Base-by-base conservation (phyloP, 2,888 invertebrate species). In the Tiliacea citrago region DNA sequence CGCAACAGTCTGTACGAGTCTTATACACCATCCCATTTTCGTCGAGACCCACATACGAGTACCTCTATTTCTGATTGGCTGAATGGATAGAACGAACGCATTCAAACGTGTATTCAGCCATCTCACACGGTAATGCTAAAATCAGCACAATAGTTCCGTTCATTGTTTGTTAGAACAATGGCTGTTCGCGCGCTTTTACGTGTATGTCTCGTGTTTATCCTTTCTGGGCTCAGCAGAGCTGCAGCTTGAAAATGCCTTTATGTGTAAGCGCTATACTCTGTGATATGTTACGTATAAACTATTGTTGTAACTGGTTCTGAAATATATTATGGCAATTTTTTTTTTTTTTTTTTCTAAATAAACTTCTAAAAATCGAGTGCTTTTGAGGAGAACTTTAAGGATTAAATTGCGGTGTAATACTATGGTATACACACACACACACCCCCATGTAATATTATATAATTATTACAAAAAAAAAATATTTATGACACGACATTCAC, bases 131-230 rank as follows among this genome's bases (percentile, higher is more conserved):
- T 65, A 71, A 68, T 63, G 35, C 66, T 68, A 63, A 68, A 71
- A 75, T 73, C 68, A 75, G 35, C 47, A 86, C 85, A 81, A 77
- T 73, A 57, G 81, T 63, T 63, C 55, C 7, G 63, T 68, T 67
- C 67, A 78, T 86, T 84, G 85, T 86, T 69, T 24, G 8, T 12
- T 66, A 39, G 57, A 73, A 84, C 84, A 84, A 84, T 74, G 35
- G 68, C 55, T 53, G 73, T 74, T 78, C 35, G 49, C 67, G 47
- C 42, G 72, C 74, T 72, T 75, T 77, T 74, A 68, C 78, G 45
- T 70, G 21, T 62, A 24, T 57, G 65, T 66, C 71, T 72, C 65
- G 18, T 65, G 16, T 74, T 69, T 60, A 77, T 75, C 63, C 67
- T 73, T 81, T 82, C 60, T 69, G 42, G 71, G 61, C 58, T 45